These are phyloP conservation scores for Pseudococcus jackbeardsleyi DNA, from an alignment of 2,888 invertebrate genomes.

Conservation along the genomic window DNA sequence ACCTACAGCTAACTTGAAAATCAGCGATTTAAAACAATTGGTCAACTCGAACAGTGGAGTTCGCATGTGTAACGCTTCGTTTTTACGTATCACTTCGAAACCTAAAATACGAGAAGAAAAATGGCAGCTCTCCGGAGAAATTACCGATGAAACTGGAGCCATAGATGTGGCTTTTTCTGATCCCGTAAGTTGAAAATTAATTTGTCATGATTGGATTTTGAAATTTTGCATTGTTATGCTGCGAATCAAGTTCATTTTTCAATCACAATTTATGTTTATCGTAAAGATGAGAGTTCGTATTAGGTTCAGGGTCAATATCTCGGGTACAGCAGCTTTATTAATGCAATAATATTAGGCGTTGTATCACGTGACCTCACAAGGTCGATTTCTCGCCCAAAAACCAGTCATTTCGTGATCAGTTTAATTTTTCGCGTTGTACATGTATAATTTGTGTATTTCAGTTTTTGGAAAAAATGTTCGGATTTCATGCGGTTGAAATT, in stretches of 20 bases:
- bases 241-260: background rate
- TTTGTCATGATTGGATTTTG: background rate
- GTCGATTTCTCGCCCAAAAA: background rate
- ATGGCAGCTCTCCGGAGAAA: conserved; percentile 29
- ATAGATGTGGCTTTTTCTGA: conserved; percentile 24
- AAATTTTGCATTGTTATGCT: background rate
- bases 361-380: conserved; percentile 22
- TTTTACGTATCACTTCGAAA: background rate
- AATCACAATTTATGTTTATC: conserved; percentile 7
- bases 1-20: background rate
- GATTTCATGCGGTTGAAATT: conserved; percentile 53
- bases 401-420: background rate
- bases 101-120: conserved; percentile 34
- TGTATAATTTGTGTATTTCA: conserved; percentile 23
- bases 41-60: background rate
- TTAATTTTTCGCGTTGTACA: background rate
- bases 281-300: conserved; percentile 10
- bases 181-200: background rate
- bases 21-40: background rate
- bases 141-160: background rate
- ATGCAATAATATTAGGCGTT: conserved; percentile 3
- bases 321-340: background rate
- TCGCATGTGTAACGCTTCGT: conserved; percentile 21
- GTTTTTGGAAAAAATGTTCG: conserved; percentile 54
- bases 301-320: conserved; percentile 41